Base-by-base conservation (phyloP, 1,140 invertebrate genomes). In the Drosophila arawakana region DNA sequence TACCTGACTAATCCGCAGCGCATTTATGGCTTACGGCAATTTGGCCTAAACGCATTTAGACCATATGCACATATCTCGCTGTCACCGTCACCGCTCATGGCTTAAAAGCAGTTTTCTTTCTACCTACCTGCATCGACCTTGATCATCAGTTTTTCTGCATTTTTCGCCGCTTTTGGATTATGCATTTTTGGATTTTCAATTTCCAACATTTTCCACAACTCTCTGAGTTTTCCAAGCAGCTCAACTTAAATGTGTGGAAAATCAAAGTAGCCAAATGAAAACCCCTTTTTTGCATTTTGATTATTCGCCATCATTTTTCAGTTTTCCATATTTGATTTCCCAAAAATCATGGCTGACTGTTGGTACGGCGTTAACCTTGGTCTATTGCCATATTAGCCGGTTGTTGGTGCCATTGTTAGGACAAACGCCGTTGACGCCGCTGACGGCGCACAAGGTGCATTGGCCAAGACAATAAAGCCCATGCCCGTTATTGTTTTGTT, bases 371-470 rank as follows among this genome's bases (percentile, higher is more conserved):
- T 46, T 62, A 62, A 62, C 70, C 70, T 67, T 73, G 70, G 62
- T 4, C 70, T 55, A 73, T 73, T 66, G 61, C 37, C 13, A 15
- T 30, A 50, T 50, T 50, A n/a, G 49, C 30, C 10, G 37, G 21
- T 41, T 21, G 21, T 46, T 52, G 21, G 59, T 15, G 43, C 73
- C 65, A 80, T 80, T 80, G 78, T 81, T 81, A 61, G 76, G 78
- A 7, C 35, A 76, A 80, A 81, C 78, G 78, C 78, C 78, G 78
- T 80, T 78, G 78, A 80, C 78, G 78, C 78, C 78, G 78, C 76
- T 76, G 54, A 80, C 73, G 78, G 72, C 78, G 78, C 73, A 65
- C 78, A 76, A 76, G 73, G 54, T 76, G 67, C 70, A 66, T 13
- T 30, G 30, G 11, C 50, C 50, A 52, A n/a, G n/a, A 50, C 44